Percentiles rank a stretch among this genome's conserved stretches.
These are phyloP conservation scores for Zoanthus sociatus DNA, from an alignment of 92 coral and sea anemone species.

Conservation along the genomic window DNA sequence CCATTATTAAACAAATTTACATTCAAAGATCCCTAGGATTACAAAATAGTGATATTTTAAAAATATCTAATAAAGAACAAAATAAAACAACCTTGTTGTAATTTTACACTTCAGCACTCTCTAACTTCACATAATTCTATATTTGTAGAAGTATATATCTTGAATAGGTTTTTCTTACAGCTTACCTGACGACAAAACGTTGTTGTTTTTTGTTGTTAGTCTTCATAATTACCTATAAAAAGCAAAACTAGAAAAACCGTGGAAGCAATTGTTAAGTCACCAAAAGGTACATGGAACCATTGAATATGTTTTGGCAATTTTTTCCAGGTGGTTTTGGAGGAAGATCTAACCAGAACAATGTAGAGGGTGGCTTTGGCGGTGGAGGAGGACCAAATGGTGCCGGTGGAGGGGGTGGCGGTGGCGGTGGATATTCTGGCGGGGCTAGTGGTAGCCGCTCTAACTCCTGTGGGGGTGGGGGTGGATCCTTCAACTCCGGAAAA, in stretches of 20 bases:
- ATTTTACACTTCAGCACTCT: too few relatives aligned
- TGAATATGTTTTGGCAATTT: background rate
- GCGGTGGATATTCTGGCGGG: constrained; percentile 94
- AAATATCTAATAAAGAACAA: too few relatives aligned
- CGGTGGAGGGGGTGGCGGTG: constrained; percentile 95
- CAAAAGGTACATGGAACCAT: background rate
- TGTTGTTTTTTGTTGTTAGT: too few relatives aligned
- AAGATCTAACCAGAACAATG: constrained; percentile 83
- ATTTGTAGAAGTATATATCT: too few relatives aligned
- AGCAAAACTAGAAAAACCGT: background rate
- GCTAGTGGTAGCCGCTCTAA: constrained; percentile 95
- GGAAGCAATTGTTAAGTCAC: background rate
- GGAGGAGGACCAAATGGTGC: constrained; percentile 97
- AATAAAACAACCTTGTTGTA: too few relatives aligned
- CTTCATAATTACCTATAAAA: too few relatives aligned
- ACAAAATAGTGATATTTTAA: too few relatives aligned
- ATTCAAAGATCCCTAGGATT: too few relatives aligned
- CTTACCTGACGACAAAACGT: too few relatives aligned
- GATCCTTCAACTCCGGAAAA: constrained; percentile 77
- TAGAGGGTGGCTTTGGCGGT: constrained; percentile 92
- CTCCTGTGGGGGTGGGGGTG: constrained; percentile 98
- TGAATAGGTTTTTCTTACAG: too few relatives aligned
- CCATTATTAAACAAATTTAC: too few relatives aligned
- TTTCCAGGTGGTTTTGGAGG: constrained; percentile 82
- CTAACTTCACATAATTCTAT: too few relatives aligned